A percentile compares a stretch with the other conserved stretches of the same genome.
These are phyloP conservation scores for Gallinago jamesoni DNA, from an alignment of 2,113 vertebrate genomes.

Conservation along the genomic window DNA sequence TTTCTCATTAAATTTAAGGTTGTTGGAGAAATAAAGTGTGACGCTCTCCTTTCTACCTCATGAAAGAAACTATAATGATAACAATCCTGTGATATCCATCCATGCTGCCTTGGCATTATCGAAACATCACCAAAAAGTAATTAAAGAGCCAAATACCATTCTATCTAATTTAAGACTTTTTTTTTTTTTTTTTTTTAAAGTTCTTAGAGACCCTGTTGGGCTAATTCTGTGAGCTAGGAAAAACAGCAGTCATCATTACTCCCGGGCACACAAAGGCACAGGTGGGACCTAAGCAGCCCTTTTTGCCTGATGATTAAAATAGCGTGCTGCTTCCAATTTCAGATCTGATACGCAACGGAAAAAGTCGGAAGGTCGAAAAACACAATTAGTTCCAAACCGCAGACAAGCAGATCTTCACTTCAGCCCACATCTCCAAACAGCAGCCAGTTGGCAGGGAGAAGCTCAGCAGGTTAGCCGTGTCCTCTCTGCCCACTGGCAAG, in stretches of 20 bases:
- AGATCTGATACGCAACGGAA: background rate
- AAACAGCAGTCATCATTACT: background rate
- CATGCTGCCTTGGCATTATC: background rate
- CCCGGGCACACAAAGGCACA: background rate
- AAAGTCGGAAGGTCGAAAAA: background rate
- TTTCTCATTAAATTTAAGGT: background rate
- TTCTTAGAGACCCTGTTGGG: background rate
- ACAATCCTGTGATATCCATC: background rate
- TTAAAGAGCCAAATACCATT: background rate
- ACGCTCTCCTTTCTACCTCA: background rate
- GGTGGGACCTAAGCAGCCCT: background rate
- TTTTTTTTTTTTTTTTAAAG: background rate
- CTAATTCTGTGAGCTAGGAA: background rate
- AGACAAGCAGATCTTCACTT: constrained; percentile 19
- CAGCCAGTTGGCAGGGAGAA: background rate
- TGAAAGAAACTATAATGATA: background rate
- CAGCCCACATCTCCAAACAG: background rate
- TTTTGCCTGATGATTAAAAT: background rate
- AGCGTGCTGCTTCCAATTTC: background rate
- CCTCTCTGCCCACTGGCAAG: constrained; percentile 21
- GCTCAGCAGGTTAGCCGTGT: constrained; percentile 30
- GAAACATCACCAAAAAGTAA: background rate
- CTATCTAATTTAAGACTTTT: background rate
- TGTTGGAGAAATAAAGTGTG: background rate
- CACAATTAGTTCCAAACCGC: background rate